phyloP scores from a whole-genome alignment of 2,797 vertebrate genomes.

The Tragopan temminckii region DNA sequence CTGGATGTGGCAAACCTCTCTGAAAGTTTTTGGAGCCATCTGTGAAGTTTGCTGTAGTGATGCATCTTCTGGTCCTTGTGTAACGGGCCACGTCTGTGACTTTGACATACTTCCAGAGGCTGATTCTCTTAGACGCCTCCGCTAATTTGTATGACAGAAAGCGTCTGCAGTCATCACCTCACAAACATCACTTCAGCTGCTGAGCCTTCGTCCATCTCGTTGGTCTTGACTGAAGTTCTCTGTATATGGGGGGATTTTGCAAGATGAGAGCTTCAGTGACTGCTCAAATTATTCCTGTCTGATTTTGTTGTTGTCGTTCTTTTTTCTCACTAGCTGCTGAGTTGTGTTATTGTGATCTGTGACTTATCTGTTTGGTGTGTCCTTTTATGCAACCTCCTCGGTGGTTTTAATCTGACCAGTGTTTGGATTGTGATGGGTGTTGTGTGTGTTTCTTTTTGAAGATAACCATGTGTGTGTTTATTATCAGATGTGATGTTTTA shows the following conservation, averaged over 20 bases:
- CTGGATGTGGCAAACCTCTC: not conserved
- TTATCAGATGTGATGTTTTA: accelerated
- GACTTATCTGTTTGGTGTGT: not conserved
- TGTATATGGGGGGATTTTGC: not conserved
- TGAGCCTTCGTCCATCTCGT: not conserved
- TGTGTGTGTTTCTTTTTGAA: accelerated
- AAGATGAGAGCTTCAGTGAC: not conserved
- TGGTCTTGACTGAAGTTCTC: not conserved
- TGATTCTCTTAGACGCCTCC: not conserved
- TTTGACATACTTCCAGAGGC: not conserved
- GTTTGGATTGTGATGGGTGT: not conserved
- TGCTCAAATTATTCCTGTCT: not conserved
- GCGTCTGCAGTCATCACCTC: not conserved
- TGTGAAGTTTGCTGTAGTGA: not conserved
- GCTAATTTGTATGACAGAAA: not conserved
- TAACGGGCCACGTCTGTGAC: not conserved
- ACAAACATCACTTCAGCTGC: not conserved
- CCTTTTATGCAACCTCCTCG: not conserved
- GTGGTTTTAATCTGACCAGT: not conserved
- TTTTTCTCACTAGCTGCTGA: not conserved
- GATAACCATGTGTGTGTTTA: not conserved
- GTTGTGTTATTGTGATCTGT: not conserved
- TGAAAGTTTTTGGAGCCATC: not conserved
- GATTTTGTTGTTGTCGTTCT: not conserved
- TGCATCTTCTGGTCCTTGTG: not conserved